Conservation (phyloP, 2,888 invertebrate genomes). For the Perizoma affinitatum region DNA sequence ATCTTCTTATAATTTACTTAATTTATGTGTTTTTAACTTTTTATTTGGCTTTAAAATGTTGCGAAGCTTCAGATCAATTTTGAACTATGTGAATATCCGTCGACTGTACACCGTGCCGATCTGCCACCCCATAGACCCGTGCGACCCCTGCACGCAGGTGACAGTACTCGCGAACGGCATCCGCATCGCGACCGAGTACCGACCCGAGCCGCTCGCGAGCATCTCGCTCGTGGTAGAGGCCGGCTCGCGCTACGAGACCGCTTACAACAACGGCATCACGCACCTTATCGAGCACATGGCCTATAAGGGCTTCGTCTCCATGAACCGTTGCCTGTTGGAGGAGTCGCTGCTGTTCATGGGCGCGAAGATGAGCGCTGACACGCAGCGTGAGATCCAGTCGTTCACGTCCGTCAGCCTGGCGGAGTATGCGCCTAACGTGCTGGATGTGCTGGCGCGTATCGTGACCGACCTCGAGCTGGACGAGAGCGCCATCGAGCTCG, state of each 20-base stretch:
- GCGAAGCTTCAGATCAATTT: slow-evolving; percentile 1
- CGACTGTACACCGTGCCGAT: not conserved
- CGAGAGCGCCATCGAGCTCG: slow-evolving; percentile 50
- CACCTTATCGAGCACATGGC: slow-evolving; percentile 71
- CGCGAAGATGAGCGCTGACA: slow-evolving; percentile 52
- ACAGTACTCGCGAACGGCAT: slow-evolving; percentile 58
- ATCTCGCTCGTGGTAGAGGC: slow-evolving; percentile 57
- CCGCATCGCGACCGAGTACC: slow-evolving; percentile 57
- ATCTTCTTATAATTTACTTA: too few species aligned
- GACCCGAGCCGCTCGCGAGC: slow-evolving; percentile 49
- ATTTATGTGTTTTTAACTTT: not conserved
- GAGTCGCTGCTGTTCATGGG: slow-evolving; percentile 39
- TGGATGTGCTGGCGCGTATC: slow-evolving; percentile 50
- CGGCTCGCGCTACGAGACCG: slow-evolving; percentile 64
- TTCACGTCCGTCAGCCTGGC: slow-evolving; percentile 51
- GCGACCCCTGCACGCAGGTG: slow-evolving; percentile 34
- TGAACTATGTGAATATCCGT: not conserved
- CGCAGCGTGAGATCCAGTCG: slow-evolving; percentile 60
- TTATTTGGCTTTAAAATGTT: slow-evolving; percentile 13
- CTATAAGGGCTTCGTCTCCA: slow-evolving; percentile 54
- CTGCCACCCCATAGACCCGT: slow-evolving; percentile 18
- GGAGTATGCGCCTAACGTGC: slow-evolving; percentile 33
- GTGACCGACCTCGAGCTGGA: slow-evolving; percentile 51
- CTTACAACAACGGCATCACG: slow-evolving; percentile 60
- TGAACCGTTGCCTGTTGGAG: slow-evolving; percentile 45